These are phyloP conservation scores for Allygus modestus DNA, from an alignment of 2,888 invertebrate species.

Conservation along the genomic window DNA sequence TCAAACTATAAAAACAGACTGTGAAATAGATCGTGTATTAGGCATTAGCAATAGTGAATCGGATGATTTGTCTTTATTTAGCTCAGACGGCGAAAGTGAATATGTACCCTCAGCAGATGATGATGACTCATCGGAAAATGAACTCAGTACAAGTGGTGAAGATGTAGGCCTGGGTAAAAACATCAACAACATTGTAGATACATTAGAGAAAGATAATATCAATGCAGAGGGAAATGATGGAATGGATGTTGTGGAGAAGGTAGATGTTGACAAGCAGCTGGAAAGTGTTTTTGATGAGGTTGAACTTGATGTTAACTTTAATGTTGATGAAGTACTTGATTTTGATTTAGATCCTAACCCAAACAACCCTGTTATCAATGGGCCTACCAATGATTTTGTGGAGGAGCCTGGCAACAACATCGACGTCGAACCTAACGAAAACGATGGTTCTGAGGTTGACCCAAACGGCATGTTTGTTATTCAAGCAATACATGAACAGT, in stretches of 20 bases:
- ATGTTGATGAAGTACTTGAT: conserved; percentile 18
- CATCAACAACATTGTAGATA: conserved; percentile 7
- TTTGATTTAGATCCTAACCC: no score
- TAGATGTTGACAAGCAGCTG: conserved; percentile 9
- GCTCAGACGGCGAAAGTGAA: no score
- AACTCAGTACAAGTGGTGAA: no score
- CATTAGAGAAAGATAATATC: not conserved
- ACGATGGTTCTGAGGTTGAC: no score
- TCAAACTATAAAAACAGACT: conserved; percentile 6
- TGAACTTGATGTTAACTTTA: conserved; percentile 12
- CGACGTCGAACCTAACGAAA: no score
- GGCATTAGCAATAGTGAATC: no score
- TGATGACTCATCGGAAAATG: no score
- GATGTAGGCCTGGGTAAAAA: not conserved
- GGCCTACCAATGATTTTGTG: no score
- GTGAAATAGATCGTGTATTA: conserved; percentile 6
- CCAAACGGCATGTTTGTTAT: no score
- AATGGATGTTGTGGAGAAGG: not conserved
- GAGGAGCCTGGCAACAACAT: no score
- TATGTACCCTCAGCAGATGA: no score
- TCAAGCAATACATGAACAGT: conserved; percentile 11
- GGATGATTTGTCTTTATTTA: conserved; percentile 14
- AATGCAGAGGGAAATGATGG: conserved; percentile 10
- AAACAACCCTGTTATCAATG: no score
- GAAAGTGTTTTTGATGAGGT: conserved; percentile 14